Evolutionary conservation across 2,797 vertebrate species (phyloP), one percentile per base, ranked within the genome.

Genomic region (Karalla daura): DNA sequence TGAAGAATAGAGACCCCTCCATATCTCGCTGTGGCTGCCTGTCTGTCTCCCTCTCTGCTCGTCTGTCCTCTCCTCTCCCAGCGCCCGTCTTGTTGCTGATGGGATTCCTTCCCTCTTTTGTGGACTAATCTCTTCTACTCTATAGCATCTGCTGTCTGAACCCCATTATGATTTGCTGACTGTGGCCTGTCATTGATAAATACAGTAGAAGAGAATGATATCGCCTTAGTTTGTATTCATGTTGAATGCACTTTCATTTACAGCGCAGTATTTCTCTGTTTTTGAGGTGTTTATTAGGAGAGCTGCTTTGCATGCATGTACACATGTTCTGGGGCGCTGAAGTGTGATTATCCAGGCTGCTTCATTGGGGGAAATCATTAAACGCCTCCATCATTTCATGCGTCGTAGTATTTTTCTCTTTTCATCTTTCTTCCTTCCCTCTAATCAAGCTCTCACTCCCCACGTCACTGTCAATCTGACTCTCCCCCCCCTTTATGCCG

Each of bases 1-100:
- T 67, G 33, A 70, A 68, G 78, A 88, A 84, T 27, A 84, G 59
- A 88, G 66, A 72, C 56, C 40, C 45, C 41, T 59, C 50, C 62
- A 21, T 63, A 70, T 70, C 58, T 64, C 15, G 28, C 68, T 60
- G 56, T 52, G 50, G 56, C 56, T 65, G 64, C 32, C 45, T 58
- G 23, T 41, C 55, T 67, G 25, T 64, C 47, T 66, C 13, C 70
- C 11, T 54, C 36, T 76, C 32, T 74, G n/a, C 79, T 32, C 59
- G 36, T 66, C 28, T 25, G 13, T 80, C 61, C 24, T 44, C 51
- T 68, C 39, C 27, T 79, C 41, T 37, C 43, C 78, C 67, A 54
- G 7, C 10, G 21, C 11, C 33, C 30, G 33, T 60, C 54, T 37
- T 50, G 67, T 59, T 67, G 24, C 49, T 54, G 30, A 59, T 47